Evolutionary conservation across 1,140 invertebrate genomes (phyloP).

Genomic region (Linepithema humile): DNA sequence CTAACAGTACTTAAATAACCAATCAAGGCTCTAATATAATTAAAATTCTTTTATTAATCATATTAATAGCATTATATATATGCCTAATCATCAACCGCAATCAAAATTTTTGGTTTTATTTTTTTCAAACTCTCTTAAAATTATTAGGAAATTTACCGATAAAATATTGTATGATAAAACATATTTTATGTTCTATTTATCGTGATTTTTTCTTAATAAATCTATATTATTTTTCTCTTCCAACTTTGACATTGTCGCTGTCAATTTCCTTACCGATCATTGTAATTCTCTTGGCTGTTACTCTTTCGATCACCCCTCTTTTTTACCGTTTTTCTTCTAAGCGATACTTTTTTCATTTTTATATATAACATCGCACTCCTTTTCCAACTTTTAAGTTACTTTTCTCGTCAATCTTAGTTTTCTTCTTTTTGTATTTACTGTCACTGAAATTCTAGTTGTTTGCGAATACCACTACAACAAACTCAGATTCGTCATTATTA

Average conservation of each 20-base stretch:
- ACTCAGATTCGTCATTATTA: not conserved
- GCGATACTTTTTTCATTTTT: not conserved
- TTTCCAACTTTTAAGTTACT: not conserved
- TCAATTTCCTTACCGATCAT: not conserved
- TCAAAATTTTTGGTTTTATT: not conserved
- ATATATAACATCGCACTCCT: not conserved
- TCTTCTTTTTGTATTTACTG: not conserved
- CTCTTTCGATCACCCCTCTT: not conserved
- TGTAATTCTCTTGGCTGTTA: not conserved
- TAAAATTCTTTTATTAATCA: constrained; percentile 24
- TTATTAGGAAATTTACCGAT: not conserved
- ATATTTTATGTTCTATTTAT: not conserved
- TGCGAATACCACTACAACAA: not conserved
- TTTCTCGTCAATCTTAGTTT: not conserved
- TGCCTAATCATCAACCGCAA: not conserved
- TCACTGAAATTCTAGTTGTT: not conserved
- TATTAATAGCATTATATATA: not conserved
- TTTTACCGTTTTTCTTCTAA: no score
- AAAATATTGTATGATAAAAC: not conserved
- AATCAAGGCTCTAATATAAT: not conserved
- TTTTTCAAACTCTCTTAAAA: not conserved
- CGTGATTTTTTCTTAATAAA: not conserved
- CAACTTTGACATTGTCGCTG: not conserved
- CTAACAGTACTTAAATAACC: constrained; percentile 16
- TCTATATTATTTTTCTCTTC: not conserved